Conservation (phyloP, 30 jellyfish, hydroid and myxozoan species). For the Chrysaora quinquecirrha region DNA sequence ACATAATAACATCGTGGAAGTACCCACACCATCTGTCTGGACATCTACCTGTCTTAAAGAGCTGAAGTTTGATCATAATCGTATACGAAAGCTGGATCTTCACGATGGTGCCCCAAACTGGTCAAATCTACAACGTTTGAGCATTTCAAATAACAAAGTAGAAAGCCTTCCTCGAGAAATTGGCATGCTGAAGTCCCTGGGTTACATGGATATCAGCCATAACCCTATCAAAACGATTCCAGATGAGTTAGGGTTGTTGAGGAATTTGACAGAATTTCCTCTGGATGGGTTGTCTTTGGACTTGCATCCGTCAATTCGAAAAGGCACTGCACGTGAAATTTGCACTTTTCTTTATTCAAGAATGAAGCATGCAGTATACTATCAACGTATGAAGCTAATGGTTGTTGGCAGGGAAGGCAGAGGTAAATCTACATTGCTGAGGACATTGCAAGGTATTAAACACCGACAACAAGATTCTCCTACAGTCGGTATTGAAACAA, state of each 20-base stretch:
- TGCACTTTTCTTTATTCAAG: constrained; percentile 73
- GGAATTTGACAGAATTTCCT: constrained; percentile 63
- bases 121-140: constrained; percentile 56
- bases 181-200: constrained; percentile 57
- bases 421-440: constrained; percentile 84
- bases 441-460: constrained; percentile 72
- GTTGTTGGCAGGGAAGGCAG: constrained; percentile 89
- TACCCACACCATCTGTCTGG: constrained; percentile 91
- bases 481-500: constrained; percentile 88
- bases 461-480: constrained; percentile 67
- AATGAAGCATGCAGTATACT: constrained; percentile 80
- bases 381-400: constrained; percentile 87
- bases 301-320: constrained; percentile 63
- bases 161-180: constrained; percentile 63
- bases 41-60: constrained; percentile 67
- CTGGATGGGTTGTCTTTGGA: constrained; percentile 64
- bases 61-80: constrained; percentile 66
- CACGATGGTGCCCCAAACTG: constrained; percentile 33
- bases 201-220: constrained; percentile 71
- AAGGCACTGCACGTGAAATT: constrained; percentile 73
- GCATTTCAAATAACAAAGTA: constrained; percentile 63
- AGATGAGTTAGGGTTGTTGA: constrained; percentile 78
- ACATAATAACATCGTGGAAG: constrained; percentile 72
- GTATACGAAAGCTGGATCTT: constrained; percentile 63
- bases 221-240: constrained; percentile 77